phyloP scores from a whole-genome alignment of 2,888 invertebrate species.

The Aspidiotus rigidus region DNA sequence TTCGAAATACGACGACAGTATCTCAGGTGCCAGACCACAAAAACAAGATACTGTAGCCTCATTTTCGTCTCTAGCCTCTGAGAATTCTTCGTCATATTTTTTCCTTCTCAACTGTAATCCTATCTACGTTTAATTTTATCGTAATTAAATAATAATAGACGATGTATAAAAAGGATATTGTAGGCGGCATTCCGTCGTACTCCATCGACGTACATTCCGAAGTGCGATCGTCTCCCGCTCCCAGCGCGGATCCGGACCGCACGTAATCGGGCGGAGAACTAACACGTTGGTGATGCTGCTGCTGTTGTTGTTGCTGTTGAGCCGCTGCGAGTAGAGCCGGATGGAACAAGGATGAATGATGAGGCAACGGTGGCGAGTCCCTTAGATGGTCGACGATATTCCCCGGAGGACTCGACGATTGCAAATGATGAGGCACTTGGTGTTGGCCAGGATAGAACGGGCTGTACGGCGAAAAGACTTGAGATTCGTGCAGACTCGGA shows the following conservation, averaged over 20 bases:
- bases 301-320: constrained; percentile 49
- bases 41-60: too few species aligned
- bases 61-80: too few species aligned
- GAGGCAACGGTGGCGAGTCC: constrained; percentile 70
- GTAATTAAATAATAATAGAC: not conserved
- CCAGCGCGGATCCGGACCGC: constrained; percentile 52
- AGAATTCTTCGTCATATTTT: too few species aligned
- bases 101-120: too few species aligned
- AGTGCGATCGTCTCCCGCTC: constrained; percentile 54
- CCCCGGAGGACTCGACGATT: constrained; percentile 60
- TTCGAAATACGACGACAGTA: too few species aligned
- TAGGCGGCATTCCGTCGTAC: constrained; percentile 87
- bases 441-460: constrained; percentile 71
- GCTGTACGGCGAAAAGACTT: constrained; percentile 84
- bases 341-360: constrained; percentile 75
- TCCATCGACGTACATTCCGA: constrained; percentile 88
- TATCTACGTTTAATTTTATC: not conserved
- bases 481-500: constrained; percentile 87
- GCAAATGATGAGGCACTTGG: constrained; percentile 69
- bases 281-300: constrained; percentile 35
- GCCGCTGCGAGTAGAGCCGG: constrained; percentile 75
- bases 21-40: too few species aligned
- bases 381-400: constrained; percentile 59
- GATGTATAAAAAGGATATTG: constrained; percentile 75
- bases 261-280: constrained; percentile 71